These are phyloP conservation scores for Aegypius monachus DNA, from an alignment of 2,113 vertebrate genomes.

Conservation along the genomic window DNA sequence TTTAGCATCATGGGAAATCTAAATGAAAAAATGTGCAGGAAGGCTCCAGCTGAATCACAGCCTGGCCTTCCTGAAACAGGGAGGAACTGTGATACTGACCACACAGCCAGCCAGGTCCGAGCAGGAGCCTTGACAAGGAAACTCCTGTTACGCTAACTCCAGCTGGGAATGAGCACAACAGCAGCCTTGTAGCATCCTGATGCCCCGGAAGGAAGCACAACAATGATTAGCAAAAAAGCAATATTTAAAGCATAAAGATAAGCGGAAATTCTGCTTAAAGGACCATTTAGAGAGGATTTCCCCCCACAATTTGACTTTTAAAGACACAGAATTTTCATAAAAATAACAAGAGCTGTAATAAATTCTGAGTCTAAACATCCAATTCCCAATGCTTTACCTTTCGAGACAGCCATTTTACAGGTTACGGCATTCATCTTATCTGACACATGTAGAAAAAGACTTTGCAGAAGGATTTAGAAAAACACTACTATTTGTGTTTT, in stretches of 20 bases:
- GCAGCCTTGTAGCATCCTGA: not conserved
- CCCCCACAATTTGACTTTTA: not conserved
- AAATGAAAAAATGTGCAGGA: rapidly evolving
- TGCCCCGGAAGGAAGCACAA: not conserved
- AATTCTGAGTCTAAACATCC: not conserved
- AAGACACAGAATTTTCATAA: not conserved
- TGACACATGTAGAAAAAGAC: not conserved
- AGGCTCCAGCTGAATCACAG: not conserved
- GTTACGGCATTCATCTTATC: not conserved
- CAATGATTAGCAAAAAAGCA: rapidly evolving
- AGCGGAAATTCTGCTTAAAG: not conserved
- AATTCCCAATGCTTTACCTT: rapidly evolving
- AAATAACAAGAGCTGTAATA: not conserved
- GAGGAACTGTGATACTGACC: rapidly evolving
- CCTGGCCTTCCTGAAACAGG: not conserved
- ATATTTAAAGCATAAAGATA: not conserved
- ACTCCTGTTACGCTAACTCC: rapidly evolving
- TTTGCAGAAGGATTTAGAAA: not conserved
- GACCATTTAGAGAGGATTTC: not conserved
- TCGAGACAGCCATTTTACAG: not conserved
- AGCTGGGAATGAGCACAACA: not conserved
- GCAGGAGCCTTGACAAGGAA: not conserved
- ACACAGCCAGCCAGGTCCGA: rapidly evolving
- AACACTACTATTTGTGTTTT: not conserved
- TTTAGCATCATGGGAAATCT: not conserved